phyloP scores from a whole-genome alignment of 2,797 vertebrate species.

The Triplophysa yarkandensis region DNA sequence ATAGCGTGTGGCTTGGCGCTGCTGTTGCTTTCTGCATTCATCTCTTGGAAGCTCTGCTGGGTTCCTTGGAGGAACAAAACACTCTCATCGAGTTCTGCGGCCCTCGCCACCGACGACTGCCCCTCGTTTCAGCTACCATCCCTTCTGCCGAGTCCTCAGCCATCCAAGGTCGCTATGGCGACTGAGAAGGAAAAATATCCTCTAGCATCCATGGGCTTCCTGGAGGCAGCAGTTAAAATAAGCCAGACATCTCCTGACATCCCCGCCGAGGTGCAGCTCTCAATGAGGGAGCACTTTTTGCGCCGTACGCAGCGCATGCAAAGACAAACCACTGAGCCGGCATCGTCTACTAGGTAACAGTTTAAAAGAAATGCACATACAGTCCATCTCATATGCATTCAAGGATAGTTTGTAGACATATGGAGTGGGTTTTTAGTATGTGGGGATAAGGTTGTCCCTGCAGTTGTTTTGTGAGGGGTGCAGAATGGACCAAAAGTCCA shows the following conservation, averaged over 20 bases:
- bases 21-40: constrained; percentile 87
- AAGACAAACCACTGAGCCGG: constrained; percentile 91
- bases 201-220: constrained; percentile 82
- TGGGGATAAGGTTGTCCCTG: not conserved
- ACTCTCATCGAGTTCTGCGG: constrained; percentile 71
- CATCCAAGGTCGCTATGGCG: constrained; percentile 81
- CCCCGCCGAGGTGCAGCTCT: constrained; percentile 94
- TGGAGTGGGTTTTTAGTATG: not conserved
- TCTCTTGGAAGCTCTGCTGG: constrained; percentile 96
- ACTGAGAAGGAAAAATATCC: constrained; percentile 94
- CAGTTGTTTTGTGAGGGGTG: not conserved
- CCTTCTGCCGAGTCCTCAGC: constrained; percentile 59
- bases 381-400: not conserved
- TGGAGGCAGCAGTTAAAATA: constrained; percentile 97
- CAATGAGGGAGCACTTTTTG: constrained; percentile 94
- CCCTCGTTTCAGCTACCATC: constrained; percentile 62
- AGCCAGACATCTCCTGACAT: constrained; percentile 98
- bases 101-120: constrained; percentile 67
- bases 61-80: constrained; percentile 87
- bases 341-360: constrained; percentile 90
- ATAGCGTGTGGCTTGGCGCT: constrained; percentile 88
- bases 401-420: not conserved
- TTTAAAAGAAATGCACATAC: constrained; percentile 53
- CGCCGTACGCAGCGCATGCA: constrained; percentile 89
- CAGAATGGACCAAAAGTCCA: too few species aligned